Base-by-base conservation (phyloP, 2,888 invertebrate species). In the Aporophyla nigra region DNA sequence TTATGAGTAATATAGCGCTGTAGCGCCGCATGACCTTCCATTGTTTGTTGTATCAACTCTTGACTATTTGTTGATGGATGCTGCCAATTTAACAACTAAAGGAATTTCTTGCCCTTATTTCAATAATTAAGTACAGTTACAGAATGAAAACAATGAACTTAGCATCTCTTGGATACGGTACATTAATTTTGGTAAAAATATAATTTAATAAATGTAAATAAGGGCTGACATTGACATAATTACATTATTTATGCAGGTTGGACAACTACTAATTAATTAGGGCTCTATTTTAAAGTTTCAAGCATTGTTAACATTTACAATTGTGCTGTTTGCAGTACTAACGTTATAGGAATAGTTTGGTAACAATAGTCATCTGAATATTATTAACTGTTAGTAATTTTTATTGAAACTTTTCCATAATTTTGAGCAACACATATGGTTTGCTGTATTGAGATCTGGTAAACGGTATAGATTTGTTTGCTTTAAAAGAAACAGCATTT, bases 11-110 rank as follows among this genome's bases (percentile, higher is more conserved):
- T 78, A 61, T 69, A 73, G 74, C 74, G 71, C 66, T 77, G 71
- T 75, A 85, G 68, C 78, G 71, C 54, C 27, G 58, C 65, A 66
- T 87, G 88, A 87, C 88, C 90, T 90, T 89, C 87, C 85, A 87
- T 86, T 88, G 89, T 89, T 80, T 87, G 74, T 84, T 61, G 75
- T 75, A 80, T 76, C 74, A 80, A 67, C 54, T 80, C 71, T 58
- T 67, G 9, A 67, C 43, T 71, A 63, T 76, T 79, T 86, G 68
- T 78, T 86, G 74, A 77, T 82, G 56, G 76, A 76, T 79, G 67
- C 71, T 67, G 62, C 33, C 59, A 71, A 70, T 67, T 49, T 80
- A 74, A 69, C 66, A 56, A 56, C 5, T 62, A 54, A 5, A 63
- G 40, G 4, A 21, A 19, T 33, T 40, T 24, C 46, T 68, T 68